Evolutionary conservation across 2,113 vertebrate genomes (phyloP), one percentile per base, ranked within the genome.

Genomic region (Clarias batrachus): DNA sequence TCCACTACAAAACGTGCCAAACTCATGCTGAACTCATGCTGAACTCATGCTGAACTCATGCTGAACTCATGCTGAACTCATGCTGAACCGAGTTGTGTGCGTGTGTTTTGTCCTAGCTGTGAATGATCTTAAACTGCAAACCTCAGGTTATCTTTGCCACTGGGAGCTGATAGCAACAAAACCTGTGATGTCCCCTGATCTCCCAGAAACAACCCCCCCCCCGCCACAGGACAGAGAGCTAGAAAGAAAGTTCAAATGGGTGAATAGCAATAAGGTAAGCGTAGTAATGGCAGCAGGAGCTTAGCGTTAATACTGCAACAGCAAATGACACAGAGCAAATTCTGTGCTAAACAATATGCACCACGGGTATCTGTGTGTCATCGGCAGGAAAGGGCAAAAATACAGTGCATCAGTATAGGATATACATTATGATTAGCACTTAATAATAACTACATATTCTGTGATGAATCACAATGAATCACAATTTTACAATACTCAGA

Each of bases 121-220:
- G 48, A 54, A 54, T 77, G 41, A 74, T 48, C 71, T 74, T 71
- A 74, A 74, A 74, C 37, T 48, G 23, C 48, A 54, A 77, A 54
- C 73, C 48, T 77, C 37, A 27, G 48, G 48, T 56, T 54, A n/a
- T 52, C 74, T 54, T 77, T 77, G 74, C 74, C 74, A 54, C 48
- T 77, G 74, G 74, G 52, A 77, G 74, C 74, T 27, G 74, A 77
- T 13, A 77, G n/a, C 74, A 77, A 77, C 74, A 77, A 77, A 77
- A n/a, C 74, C 73, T 23, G 41, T 74, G 71, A 21, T 74, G 19
- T 48, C 19, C 5, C 48, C 71, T 74, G 37, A 74, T 74, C 37
- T 74, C 37, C 37, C 71, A 23, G 48, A 74, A 48, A 37, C n/a
- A n/a, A n/a, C n/a, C 48, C 23, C 23, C 71, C 48, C 23, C 23